Percentiles rank a stretch among this genome's conserved stretches.
Conservation (phyloP, 2,113 vertebrate genomes). For the Grammomys dolichurus region DNA sequence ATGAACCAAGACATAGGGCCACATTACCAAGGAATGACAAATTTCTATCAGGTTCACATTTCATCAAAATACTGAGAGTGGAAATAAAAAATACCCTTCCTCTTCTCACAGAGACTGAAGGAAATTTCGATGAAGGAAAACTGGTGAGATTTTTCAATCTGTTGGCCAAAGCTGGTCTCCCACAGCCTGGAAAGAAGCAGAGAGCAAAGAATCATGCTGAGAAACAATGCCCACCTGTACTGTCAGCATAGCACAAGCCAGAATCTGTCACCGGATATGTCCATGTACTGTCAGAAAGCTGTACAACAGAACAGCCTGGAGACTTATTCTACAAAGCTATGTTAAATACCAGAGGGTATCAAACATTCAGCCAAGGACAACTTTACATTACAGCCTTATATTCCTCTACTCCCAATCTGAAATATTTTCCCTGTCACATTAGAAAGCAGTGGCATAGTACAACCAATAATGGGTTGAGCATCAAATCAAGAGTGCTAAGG, state of each 20-base stretch:
- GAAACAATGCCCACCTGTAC: slow-evolving; percentile 6
- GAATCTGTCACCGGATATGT: slow-evolving; percentile 14
- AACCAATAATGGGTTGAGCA: background rate
- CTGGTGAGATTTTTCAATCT: slow-evolving; percentile 37
- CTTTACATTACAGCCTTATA: slow-evolving; percentile 26
- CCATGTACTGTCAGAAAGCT: background rate
- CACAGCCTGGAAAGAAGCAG: slow-evolving; percentile 2
- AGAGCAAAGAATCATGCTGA: background rate
- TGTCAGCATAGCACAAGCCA: background rate
- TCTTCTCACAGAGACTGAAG: background rate
- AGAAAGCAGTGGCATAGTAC: background rate
- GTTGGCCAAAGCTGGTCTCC: slow-evolving; percentile 24
- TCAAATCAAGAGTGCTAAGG: slow-evolving; percentile 63
- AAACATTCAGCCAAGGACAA: slow-evolving; percentile 54
- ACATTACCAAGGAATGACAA: slow-evolving; percentile 38
- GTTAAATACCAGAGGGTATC: slow-evolving; percentile 48
- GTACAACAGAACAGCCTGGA: background rate
- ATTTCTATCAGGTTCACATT: slow-evolving; percentile 42
- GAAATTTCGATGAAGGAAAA: slow-evolving; percentile 23
- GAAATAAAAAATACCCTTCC: background rate
- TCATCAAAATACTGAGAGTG: slow-evolving; percentile 9
- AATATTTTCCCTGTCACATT: slow-evolving; percentile 67
- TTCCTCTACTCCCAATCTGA: slow-evolving; percentile 35
- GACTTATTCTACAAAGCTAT: background rate
- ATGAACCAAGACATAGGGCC: slow-evolving; percentile 64